phyloP scores from a whole-genome alignment of 1,140 invertebrate genomes.

The Helicoverpa armigera region DNA sequence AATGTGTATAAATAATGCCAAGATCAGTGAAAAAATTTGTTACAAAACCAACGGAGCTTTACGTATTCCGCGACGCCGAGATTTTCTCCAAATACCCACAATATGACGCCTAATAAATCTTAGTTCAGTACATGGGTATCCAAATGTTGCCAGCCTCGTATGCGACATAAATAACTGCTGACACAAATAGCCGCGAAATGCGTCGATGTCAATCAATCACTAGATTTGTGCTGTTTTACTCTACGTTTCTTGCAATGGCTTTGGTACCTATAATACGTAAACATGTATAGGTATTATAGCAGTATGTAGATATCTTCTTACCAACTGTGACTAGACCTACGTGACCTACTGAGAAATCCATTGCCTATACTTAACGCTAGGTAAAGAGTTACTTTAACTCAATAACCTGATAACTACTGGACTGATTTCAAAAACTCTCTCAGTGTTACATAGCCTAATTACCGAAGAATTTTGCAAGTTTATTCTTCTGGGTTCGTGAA shows the following conservation, averaged over 20 bases:
- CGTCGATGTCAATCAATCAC: constrained; percentile 21
- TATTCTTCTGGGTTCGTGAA: too few relatives aligned
- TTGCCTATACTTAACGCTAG: too few relatives aligned
- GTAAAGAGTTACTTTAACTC: too few relatives aligned
- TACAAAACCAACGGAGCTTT: too few relatives aligned
- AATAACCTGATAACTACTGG: background rate
- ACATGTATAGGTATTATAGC: too few relatives aligned
- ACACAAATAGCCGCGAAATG: background rate
- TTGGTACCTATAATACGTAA: background rate
- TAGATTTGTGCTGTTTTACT: constrained; percentile 16
- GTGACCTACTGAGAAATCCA: too few relatives aligned
- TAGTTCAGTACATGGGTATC: background rate
- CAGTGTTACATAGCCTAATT: background rate
- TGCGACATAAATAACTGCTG: constrained; percentile 1
- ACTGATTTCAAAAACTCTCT: background rate
- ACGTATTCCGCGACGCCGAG: too few relatives aligned
- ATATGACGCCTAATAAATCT: background rate
- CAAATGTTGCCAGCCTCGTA: constrained; percentile 19
- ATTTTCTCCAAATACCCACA: background rate
- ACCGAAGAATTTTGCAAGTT: too few relatives aligned
- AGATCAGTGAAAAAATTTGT: too few relatives aligned
- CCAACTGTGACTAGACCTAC: too few relatives aligned
- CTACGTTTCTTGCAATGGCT: background rate
- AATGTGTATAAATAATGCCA: too few relatives aligned
- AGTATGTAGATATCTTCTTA: too few relatives aligned